Conservation (phyloP, 2,888 invertebrate genomes). For the Drosophila gaucha region DNA sequence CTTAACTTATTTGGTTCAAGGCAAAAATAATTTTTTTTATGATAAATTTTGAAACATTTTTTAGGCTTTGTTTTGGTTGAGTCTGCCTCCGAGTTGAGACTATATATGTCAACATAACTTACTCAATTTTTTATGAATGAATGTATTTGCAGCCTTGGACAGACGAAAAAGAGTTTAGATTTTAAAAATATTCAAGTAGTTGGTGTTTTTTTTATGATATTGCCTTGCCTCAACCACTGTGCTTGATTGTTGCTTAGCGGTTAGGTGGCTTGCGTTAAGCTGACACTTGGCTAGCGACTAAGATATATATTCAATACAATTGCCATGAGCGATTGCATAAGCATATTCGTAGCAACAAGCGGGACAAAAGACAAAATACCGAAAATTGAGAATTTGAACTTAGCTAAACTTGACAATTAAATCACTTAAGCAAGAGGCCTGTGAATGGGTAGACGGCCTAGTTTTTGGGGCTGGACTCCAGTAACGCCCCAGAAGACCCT, state of each 20-base stretch:
- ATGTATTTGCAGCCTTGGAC: no score
- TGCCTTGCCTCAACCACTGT: conserved; percentile 5
- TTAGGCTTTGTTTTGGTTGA: no score
- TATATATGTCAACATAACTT: no score
- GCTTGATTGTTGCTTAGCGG: no score
- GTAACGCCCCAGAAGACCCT: conserved; percentile 60
- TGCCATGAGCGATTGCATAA: conserved; percentile 62
- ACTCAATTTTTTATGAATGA: no score
- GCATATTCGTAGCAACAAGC: conserved; percentile 49
- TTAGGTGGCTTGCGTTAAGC: conserved; percentile 48
- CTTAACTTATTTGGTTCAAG: no score
- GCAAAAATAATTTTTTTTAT: no score
- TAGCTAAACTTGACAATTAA: conserved; percentile 9
- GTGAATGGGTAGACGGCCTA: conserved; percentile 21
- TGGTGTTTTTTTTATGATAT: neutral
- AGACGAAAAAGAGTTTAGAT: no score
- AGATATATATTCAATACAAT: conserved; percentile 64
- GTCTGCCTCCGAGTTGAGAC: no score
- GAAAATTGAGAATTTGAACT: neutral
- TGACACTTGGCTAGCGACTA: conserved; percentile 61
- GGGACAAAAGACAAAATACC: conserved; percentile 9
- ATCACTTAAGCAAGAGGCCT: conserved; percentile 1
- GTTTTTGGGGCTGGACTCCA: conserved; percentile 21
- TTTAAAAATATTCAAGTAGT: neutral
- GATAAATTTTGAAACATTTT: no score